A percentile compares a stretch with the other conserved stretches of the same genome.
Conservation (phyloP, 2,113 vertebrate genomes). For the Pelusios castaneus region DNA sequence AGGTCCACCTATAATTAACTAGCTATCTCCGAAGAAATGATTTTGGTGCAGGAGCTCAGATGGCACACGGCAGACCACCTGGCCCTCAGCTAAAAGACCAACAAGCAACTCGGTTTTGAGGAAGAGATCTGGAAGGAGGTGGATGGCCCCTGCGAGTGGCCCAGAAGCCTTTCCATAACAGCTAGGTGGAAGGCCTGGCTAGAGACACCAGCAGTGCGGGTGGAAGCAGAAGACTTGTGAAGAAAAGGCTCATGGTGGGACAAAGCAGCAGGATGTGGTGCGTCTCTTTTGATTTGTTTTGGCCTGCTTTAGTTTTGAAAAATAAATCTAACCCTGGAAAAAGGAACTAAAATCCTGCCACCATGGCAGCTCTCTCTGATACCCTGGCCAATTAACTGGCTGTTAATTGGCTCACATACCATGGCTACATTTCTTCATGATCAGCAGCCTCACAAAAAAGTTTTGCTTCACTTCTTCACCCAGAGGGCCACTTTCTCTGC, state of each 20-base stretch:
- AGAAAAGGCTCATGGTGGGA: neutral
- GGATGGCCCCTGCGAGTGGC: neutral
- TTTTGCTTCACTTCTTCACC: too few relatives aligned
- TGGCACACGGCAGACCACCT: neutral
- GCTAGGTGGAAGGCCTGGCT: neutral
- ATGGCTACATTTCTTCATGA: too few relatives aligned
- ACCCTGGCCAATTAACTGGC: too few relatives aligned
- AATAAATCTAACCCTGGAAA: neutral
- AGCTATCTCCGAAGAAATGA: neutral
- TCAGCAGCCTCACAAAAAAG: too few relatives aligned
- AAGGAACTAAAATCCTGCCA: neutral
- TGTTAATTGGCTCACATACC: too few relatives aligned
- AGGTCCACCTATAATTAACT: neutral
- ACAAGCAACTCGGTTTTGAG: neutral
- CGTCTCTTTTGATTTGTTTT: neutral
- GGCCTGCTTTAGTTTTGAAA: neutral
- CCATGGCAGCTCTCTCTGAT: neutral
- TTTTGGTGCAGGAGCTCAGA: neutral
- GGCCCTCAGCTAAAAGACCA: neutral
- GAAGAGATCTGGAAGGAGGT: neutral
- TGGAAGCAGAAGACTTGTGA: neutral
- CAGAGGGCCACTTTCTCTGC: too few relatives aligned
- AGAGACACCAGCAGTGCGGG: neutral
- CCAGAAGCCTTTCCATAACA: neutral
- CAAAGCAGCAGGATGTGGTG: neutral